These are phyloP conservation scores for Eupleurogrammus muticus DNA, from an alignment of 2,797 vertebrate species.

Conservation along the genomic window DNA sequence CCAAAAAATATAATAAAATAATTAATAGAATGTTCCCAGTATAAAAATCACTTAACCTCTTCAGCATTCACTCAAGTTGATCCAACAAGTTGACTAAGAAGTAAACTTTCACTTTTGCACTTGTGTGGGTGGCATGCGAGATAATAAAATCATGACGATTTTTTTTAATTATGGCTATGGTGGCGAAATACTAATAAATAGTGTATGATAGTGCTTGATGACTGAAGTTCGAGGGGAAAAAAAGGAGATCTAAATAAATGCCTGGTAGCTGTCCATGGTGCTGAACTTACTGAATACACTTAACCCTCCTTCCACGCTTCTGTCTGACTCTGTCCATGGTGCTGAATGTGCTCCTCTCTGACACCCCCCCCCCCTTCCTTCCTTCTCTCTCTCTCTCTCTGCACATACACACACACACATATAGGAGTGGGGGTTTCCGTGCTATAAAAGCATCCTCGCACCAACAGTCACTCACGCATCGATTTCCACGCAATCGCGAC, in stretches of 20 bases:
- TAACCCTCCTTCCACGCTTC: too few relatives aligned
- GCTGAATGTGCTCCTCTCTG: constrained; percentile 13
- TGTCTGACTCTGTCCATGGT: constrained; percentile 19
- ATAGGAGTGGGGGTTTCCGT: constrained; percentile 13
- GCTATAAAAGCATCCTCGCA: constrained; percentile 36
- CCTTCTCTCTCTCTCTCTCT: constrained; percentile 3
- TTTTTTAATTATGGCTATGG: background rate
- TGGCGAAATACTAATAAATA: background rate
- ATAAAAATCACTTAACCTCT: background rate
- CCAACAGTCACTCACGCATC: constrained; percentile 64
- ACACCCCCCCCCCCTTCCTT: background rate
- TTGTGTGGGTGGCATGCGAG: background rate
- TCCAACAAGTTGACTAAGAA: background rate
- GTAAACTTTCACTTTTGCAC: background rate
- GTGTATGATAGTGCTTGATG: background rate
- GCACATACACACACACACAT: background rate
- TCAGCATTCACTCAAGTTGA: background rate
- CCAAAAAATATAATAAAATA: background rate
- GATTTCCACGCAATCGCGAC: constrained; percentile 53
- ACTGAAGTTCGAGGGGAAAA: background rate
- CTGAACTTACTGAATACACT: constrained; percentile 22
- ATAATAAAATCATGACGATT: background rate
- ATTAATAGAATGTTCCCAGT: background rate
- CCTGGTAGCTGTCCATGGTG: constrained; percentile 43
- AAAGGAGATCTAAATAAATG: too few relatives aligned